Evolutionary conservation across 2,113 vertebrate genomes (phyloP), one percentile per base, ranked within the genome.

Genomic region (Polypterus bichir): DNA sequence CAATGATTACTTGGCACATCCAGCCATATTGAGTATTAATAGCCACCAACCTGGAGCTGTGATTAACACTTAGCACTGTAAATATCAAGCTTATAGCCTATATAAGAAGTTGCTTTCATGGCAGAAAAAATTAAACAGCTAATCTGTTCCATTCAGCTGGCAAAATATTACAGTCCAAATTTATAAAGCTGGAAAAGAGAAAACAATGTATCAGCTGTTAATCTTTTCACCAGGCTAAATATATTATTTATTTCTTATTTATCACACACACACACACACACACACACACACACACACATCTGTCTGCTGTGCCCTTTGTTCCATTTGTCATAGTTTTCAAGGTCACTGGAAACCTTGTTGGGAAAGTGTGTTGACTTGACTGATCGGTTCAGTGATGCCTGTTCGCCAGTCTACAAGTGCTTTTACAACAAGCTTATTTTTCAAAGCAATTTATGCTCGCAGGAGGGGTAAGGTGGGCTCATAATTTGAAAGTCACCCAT

Each of bases 241-340:
- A 56, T 76, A 81, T 73, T 79, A 73, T 27, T 61, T 46, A 44
- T 78, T 79, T 74, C 70, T 74, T 74, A 63, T 75, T 76, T 65
- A 62, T 75, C 70, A 73, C 10, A 7, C n/a, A 66, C 62, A 27
- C 27, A 1, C 27, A n/a, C n/a, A n/a, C n/a, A n/a, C n/a, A n/a
- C n/a, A n/a, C n/a, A n/a, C n/a, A n/a, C n/a, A 27, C 27, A 27
- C 63, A 56, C 8, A 68, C 75, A 73, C 59, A 76, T 72, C 71
- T 76, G 64, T 76, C 70, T 70, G 11, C 67, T 73, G 56, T 9
- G 59, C 71, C 69, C 68, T 73, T 63, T 63, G 62, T 77, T 56
- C 74, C 71, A 78, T 76, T 74, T 64, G 51, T 79, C 71, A 77
- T 55, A 59, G 49, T 78, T 68, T 59, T 76, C 80, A 88, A 82